A percentile compares a stretch with the other conserved stretches of the same genome.
phyloP scores from a whole-genome alignment of 1,140 invertebrate species.

The Delia radicum region DNA sequence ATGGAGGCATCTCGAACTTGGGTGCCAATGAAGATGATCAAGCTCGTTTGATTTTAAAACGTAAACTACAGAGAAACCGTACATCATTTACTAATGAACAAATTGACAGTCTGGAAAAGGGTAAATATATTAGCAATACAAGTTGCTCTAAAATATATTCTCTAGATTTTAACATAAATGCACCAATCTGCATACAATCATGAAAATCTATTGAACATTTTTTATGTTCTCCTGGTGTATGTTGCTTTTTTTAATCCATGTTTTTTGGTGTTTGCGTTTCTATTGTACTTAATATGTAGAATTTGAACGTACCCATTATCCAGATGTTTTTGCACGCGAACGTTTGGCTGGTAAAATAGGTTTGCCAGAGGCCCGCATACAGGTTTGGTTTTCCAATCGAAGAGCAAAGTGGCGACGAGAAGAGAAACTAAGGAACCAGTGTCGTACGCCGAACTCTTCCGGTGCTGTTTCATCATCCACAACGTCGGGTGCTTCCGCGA shows the following conservation, averaged over 20 bases:
- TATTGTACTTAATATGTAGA: constrained; percentile 57
- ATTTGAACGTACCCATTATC: constrained; percentile 85
- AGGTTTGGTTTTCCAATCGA: constrained; percentile 98
- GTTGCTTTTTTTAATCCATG: not conserved
- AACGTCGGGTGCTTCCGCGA: constrained; percentile 35
- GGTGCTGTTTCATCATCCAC: constrained; percentile 34
- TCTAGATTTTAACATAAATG: too few relatives aligned
- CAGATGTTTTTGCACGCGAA: constrained; percentile 88
- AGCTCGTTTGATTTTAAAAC: constrained; percentile 83
- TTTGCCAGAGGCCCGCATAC: constrained; percentile 96
- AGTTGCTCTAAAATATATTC: not conserved
- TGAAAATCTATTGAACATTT: too few relatives aligned
- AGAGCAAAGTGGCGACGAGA: constrained; percentile 98
- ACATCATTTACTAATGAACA: constrained; percentile 99
- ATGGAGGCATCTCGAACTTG: constrained; percentile 68
- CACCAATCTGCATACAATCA: too few relatives aligned
- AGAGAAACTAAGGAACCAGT: constrained; percentile 92
- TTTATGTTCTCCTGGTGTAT: too few relatives aligned
- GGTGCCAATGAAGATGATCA: constrained; percentile 80
- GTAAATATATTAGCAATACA: constrained; percentile 57
- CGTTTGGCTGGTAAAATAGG: constrained; percentile 94
- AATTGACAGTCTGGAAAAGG: constrained; percentile 98
- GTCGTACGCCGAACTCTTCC: constrained; percentile 55
- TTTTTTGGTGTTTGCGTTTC: not conserved
- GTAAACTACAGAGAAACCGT: constrained; percentile 97